phyloP scores from a whole-genome alignment of 2,797 vertebrate species.

The Pyrocephalus nanus region DNA sequence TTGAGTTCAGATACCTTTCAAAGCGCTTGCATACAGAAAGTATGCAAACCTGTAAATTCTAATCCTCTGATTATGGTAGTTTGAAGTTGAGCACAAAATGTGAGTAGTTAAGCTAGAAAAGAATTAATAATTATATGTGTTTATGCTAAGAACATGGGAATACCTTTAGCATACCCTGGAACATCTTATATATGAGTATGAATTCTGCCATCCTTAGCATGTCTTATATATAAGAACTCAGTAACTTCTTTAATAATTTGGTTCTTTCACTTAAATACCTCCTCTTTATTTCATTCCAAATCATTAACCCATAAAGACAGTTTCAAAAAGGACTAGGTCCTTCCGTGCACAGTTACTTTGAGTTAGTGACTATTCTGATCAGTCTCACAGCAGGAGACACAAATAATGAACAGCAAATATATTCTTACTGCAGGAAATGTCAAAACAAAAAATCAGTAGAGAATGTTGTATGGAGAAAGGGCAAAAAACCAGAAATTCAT shows the following conservation, averaged over 20 bases:
- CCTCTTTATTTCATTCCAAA: background rate
- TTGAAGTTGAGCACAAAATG: background rate
- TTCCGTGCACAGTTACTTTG: background rate
- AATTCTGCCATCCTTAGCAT: background rate
- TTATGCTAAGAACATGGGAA: background rate
- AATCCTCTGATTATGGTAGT: background rate
- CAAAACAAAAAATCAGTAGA: background rate
- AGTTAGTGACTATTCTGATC: background rate
- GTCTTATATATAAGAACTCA: fast-evolving
- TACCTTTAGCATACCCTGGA: background rate
- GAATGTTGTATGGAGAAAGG: background rate
- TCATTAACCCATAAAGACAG: background rate
- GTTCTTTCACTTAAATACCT: background rate
- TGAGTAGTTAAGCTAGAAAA: background rate
- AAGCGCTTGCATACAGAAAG: background rate
- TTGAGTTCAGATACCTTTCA: background rate
- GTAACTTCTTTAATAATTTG: background rate
- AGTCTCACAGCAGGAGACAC: background rate
- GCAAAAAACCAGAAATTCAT: background rate
- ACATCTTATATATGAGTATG: background rate
- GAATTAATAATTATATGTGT: background rate
- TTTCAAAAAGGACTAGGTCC: background rate
- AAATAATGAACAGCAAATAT: background rate
- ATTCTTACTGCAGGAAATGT: background rate
- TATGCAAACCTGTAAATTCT: background rate